Evolutionary conservation across 2,888 invertebrate species (phyloP).

Genomic region (Hirtodrosophila histrioides): DNA sequence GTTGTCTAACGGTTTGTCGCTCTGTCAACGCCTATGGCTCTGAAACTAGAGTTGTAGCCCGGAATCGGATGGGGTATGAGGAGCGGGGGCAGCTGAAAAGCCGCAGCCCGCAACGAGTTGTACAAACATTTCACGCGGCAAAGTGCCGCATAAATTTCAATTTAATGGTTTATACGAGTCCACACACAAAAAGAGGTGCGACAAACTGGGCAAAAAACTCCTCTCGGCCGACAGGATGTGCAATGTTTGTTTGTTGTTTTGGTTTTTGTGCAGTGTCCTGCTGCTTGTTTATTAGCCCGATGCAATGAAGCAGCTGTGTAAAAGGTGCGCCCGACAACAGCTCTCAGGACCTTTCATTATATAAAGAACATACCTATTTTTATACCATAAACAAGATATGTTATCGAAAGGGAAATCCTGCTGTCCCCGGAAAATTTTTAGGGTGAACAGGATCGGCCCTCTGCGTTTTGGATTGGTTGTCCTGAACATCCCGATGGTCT

Average conservation of each 20-base stretch:
- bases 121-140: constrained; percentile 79
- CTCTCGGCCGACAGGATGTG: constrained; percentile 55
- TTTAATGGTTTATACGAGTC: constrained; percentile 68
- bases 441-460: too few species aligned
- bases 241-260: constrained; percentile 63
- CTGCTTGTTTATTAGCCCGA: constrained; percentile 69
- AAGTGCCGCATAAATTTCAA: constrained; percentile 79
- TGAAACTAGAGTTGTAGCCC: constrained; percentile 38
- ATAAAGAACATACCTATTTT: constrained; percentile 15
- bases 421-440: too few species aligned
- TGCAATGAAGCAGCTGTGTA: constrained; percentile 67
- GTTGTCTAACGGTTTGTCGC: constrained; percentile 76
- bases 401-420: too few species aligned
- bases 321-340: constrained; percentile 54
- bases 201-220: constrained; percentile 55
- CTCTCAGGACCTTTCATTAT: constrained; percentile 13
- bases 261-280: constrained; percentile 47
- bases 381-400: too few species aligned
- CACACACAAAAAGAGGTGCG: constrained; percentile 67
- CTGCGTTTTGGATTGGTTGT: too few species aligned
- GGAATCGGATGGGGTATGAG: neutral
- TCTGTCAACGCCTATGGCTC: constrained; percentile 70
- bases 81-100: constrained; percentile 42
- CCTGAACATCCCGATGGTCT: too few species aligned
- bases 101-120: constrained; percentile 79